phyloP scores from a whole-genome alignment of 2,888 invertebrate genomes.

The Metellina segmentata region DNA sequence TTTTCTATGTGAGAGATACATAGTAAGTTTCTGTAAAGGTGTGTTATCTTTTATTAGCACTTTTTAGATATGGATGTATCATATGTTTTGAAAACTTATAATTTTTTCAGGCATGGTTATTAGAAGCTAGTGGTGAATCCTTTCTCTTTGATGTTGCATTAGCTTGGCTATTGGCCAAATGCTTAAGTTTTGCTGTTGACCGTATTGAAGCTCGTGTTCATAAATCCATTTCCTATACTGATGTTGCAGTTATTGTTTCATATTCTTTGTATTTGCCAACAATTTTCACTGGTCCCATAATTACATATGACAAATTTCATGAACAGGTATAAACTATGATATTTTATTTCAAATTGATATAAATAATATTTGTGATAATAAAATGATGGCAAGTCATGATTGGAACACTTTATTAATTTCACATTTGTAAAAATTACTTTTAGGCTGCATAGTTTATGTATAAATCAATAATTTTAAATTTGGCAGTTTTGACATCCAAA shows the following conservation, averaged over 20 bases:
- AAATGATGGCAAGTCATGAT: too few relatives aligned
- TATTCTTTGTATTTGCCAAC: conserved; percentile 92
- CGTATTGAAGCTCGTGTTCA: conserved; percentile 53
- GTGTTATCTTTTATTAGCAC: not conserved
- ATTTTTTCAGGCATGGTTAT: conserved; percentile 64
- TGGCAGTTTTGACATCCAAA: too few relatives aligned
- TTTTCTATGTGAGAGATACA: not conserved
- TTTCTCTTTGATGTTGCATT: conserved; percentile 86
- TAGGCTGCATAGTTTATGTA: too few relatives aligned
- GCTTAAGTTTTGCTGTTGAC: conserved; percentile 88
- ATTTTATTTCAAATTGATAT: too few relatives aligned
- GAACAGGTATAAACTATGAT: not conserved
- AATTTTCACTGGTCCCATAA: conserved; percentile 91
- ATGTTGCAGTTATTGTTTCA: conserved; percentile 84
- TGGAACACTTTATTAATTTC: too few relatives aligned
- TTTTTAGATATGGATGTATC: not conserved
- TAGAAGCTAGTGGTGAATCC: conserved; percentile 58
- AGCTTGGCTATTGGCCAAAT: conserved; percentile 83
- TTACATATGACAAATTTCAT: conserved; percentile 80
- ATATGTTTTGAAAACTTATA: not conserved
- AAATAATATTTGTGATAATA: too few relatives aligned
- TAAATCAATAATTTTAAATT: too few relatives aligned
- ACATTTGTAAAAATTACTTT: too few relatives aligned
- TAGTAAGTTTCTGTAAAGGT: not conserved
- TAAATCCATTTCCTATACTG: conserved; percentile 69